phyloP scores from a whole-genome alignment of 2,113 vertebrate genomes.

The Actinemys pallida region DNA sequence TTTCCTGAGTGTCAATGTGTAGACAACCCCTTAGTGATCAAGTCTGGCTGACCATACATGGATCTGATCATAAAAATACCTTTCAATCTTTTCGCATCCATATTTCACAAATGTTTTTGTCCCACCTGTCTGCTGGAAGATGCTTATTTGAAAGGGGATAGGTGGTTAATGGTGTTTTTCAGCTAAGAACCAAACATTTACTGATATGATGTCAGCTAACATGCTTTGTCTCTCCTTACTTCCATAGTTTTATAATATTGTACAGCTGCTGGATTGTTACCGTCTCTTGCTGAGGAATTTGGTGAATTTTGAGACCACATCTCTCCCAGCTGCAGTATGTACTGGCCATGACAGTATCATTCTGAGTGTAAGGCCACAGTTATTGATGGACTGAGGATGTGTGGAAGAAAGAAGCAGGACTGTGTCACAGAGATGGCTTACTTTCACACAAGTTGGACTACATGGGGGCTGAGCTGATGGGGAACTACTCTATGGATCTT shows the following conservation, averaged over 20 bases:
- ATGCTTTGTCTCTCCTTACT: background rate
- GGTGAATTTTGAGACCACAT: background rate
- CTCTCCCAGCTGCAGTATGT: background rate
- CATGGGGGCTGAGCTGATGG: background rate
- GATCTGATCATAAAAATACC: background rate
- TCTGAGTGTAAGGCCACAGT: background rate
- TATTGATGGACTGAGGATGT: background rate
- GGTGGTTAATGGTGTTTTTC: background rate
- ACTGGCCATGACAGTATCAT: background rate
- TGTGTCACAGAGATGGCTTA: background rate
- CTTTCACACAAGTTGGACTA: background rate
- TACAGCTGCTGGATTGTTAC: background rate
- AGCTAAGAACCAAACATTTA: background rate
- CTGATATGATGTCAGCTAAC: background rate
- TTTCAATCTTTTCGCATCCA: background rate
- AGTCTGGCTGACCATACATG: background rate
- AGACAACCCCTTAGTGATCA: background rate
- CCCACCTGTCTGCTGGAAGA: background rate
- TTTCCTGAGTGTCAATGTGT: background rate
- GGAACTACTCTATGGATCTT: background rate
- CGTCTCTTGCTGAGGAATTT: background rate
- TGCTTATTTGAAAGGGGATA: fast-evolving
- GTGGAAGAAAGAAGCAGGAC: background rate
- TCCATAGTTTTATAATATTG: background rate
- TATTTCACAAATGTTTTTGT: background rate